Percentiles rank a stretch among this genome's conserved stretches.
Evolutionary conservation across 2,797 vertebrate genomes (phyloP).

Genomic region (Triplophysa yarkandensis): DNA sequence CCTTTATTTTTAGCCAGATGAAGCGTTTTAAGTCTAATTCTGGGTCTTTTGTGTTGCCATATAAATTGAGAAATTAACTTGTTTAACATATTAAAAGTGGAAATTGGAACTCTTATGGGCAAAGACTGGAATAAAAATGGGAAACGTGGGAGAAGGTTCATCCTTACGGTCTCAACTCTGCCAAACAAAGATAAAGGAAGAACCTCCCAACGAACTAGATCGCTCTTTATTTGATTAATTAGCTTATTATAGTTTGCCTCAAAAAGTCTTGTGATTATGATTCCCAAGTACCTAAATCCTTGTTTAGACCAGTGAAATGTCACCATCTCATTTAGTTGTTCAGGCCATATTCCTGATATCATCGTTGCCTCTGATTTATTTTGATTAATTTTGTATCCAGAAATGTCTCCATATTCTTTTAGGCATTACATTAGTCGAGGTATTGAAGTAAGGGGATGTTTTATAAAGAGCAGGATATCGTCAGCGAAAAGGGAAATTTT

Average conservation of each 20-base stretch:
- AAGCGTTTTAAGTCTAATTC: neutral
- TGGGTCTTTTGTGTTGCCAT: slow-evolving; percentile 13
- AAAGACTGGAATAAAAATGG: neutral
- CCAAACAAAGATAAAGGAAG: neutral
- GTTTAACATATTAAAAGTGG: slow-evolving; percentile 1
- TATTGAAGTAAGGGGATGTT: neutral
- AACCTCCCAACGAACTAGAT: neutral
- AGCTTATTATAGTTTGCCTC: neutral
- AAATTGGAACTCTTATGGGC: neutral
- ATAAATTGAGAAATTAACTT: slow-evolving; percentile 11
- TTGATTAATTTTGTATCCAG: neutral
- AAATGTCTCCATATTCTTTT: neutral
- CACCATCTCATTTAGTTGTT: no score
- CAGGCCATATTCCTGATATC: neutral
- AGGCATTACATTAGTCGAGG: neutral
- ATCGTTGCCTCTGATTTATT: neutral
- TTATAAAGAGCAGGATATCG: neutral
- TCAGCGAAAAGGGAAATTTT: neutral
- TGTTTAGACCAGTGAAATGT: no score
- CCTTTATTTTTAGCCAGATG: neutral
- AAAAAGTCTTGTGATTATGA: no score
- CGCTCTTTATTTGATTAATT: neutral
- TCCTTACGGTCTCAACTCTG: no score
- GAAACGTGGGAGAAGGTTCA: neutral
- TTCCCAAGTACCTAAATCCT: no score